Evolutionary conservation across 2,797 vertebrate genomes (phyloP), one percentile per base, ranked within the genome.

Genomic region (Gallinago stenura): DNA sequence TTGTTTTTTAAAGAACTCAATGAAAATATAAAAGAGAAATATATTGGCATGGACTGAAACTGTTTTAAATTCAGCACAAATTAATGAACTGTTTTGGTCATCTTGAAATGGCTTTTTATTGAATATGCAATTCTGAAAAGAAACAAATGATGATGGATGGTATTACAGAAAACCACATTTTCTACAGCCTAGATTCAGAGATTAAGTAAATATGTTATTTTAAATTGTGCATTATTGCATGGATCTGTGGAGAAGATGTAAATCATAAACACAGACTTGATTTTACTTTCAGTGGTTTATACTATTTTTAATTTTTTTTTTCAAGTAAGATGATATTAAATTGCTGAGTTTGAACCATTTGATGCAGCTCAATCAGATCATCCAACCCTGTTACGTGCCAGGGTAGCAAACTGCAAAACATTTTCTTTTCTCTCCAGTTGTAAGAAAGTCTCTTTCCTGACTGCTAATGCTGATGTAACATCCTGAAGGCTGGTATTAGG

Each of bases 131-230:
- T 37, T 82, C 22, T 37, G 70, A 61, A 68, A 75, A 78, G 19
- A 83, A 86, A 48, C 6, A 90, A 50, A 72, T 64, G 3, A 30
- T 68, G 21, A 66, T 51, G 30, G 26, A 76, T 53, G 2, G 1
- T 64, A 48, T 71, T 85, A 91, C 33, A 80, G 76, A 41, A 80
- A 73, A 73, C 6, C 17, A 50, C 2, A 37, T 60, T 86, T 86
- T 57, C 22, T 80, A 24, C 30, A 43, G 31, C 9, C 5, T 51
- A 35, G 19, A 60, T 75, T 69, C 17, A 71, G 45, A 73, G 7
- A 64, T 88, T 75, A 90, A 75, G 25, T 54, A 80, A 83, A 50
- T 56, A 69, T 5, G 16, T 73, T 91, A 25, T 75, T 93, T 82
- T 43, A 78, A 72, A 30, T 76, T 1, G 1, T 51, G 8, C 0